Conservation (phyloP, 2,113 vertebrate species). For the Arenaria interpres region DNA sequence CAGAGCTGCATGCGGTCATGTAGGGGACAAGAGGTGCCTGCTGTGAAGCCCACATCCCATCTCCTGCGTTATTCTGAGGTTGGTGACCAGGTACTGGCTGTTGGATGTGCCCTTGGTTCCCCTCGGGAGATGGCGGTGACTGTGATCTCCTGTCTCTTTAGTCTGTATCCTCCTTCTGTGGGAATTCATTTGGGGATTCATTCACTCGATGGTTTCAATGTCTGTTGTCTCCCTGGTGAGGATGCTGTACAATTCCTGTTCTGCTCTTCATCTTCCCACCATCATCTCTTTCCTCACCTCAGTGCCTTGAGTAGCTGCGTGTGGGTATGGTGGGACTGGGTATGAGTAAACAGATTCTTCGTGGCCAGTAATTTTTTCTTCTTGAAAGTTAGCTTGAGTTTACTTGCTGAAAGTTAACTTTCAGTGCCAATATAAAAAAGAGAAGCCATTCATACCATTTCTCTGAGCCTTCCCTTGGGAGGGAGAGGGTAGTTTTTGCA, state of each 20-base stretch:
- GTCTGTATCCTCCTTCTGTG: not conserved
- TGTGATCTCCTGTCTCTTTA: not conserved
- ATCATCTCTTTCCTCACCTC: not conserved
- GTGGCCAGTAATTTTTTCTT: not conserved
- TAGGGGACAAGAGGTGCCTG: not conserved
- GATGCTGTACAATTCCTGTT: not conserved
- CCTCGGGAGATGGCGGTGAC: not conserved
- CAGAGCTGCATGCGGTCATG: accelerated
- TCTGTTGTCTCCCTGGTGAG: not conserved
- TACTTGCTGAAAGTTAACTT: not conserved
- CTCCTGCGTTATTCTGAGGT: not conserved
- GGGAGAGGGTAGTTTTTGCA: not conserved
- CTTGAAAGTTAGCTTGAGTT: not conserved
- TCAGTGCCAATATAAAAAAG: not conserved
- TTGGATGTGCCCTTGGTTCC: not conserved
- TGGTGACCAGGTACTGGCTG: not conserved
- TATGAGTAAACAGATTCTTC: not conserved
- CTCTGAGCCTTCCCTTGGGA: not conserved
- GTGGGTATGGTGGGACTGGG: not conserved
- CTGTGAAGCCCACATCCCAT: not conserved
- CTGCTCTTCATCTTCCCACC: not conserved
- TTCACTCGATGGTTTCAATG: accelerated
- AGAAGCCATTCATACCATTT: not conserved
- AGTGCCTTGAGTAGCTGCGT: accelerated
- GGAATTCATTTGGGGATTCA: not conserved